Evolutionary conservation across 2,113 vertebrate species (phyloP).

Genomic region (Gnathonemus longibarbis): DNA sequence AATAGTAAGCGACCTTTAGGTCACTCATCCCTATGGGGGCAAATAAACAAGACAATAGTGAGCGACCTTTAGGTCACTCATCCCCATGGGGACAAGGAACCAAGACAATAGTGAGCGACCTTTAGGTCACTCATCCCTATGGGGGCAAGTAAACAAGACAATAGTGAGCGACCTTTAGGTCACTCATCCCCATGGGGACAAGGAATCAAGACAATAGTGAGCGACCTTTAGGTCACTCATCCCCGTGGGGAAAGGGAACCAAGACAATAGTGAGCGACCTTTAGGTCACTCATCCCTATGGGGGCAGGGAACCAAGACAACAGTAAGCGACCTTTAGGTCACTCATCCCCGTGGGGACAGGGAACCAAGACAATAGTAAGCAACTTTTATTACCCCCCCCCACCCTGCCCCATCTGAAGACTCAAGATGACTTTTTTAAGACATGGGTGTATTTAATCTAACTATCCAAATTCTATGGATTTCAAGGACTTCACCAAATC

Average conservation of each 20-base stretch:
- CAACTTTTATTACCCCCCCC: neutral
- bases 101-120: too few relatives aligned
- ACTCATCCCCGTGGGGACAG: too few relatives aligned
- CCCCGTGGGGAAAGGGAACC: neutral
- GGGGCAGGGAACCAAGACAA: too few relatives aligned
- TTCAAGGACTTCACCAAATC: neutral
- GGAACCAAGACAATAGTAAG: neutral
- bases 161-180: neutral
- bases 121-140: too few relatives aligned
- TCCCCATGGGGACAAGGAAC: neutral
- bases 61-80: neutral
- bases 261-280: neutral
- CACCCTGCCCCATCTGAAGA: neutral
- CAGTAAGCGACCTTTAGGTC: too few relatives aligned
- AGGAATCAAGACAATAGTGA: neutral
- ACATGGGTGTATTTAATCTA: neutral
- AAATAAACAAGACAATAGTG: neutral
- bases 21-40: too few relatives aligned
- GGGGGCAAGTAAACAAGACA: neutral
- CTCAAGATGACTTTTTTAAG: neutral
- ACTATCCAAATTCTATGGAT: neutral
- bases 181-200: neutral
- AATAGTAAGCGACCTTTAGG: too few relatives aligned
- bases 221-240: neutral
- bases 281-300: too few relatives aligned